These are phyloP conservation scores for Tinea semifulvella DNA, from an alignment of 2,888 invertebrate genomes.

Conservation along the genomic window DNA sequence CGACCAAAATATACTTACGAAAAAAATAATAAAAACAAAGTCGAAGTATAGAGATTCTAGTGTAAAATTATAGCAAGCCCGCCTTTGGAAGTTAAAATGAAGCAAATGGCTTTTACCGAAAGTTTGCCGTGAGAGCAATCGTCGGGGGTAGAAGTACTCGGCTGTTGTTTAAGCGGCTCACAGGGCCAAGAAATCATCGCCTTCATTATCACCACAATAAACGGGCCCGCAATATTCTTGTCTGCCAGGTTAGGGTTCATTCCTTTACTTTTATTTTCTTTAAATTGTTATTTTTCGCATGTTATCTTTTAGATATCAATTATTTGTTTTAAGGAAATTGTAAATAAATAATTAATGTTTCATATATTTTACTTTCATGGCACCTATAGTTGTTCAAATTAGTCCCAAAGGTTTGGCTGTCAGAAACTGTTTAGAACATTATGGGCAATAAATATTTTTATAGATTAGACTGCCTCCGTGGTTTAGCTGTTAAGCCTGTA, in stretches of 20 bases:
- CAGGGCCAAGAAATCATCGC: slow-evolving; percentile 54
- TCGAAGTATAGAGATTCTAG: too few species aligned
- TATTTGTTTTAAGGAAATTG: neutral
- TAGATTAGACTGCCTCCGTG: too few species aligned
- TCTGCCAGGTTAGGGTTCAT: slow-evolving; percentile 3
- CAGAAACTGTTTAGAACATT: too few species aligned
- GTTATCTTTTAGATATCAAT: neutral
- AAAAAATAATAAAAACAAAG: too few species aligned
- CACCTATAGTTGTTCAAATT: too few species aligned
- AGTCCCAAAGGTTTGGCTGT: too few species aligned
- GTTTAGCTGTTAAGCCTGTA: too few species aligned
- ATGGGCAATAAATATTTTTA: too few species aligned
- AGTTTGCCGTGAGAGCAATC: slow-evolving; percentile 11
- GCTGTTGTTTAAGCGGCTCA: slow-evolving; percentile 19
- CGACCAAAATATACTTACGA: too few species aligned
- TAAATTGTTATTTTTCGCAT: neutral
- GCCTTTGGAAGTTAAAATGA: too few species aligned
- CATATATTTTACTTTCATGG: neutral
- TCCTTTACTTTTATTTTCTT: neutral
- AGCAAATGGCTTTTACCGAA: slow-evolving; percentile 5
- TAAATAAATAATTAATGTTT: neutral
- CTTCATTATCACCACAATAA: slow-evolving; percentile 30
- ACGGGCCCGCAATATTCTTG: neutral
- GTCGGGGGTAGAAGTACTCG: neutral
- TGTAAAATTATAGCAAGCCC: too few species aligned